Evolutionary conservation across 2,888 invertebrate genomes (phyloP), one percentile per base, ranked within the genome.

Genomic region (Panorpa germanica): DNA sequence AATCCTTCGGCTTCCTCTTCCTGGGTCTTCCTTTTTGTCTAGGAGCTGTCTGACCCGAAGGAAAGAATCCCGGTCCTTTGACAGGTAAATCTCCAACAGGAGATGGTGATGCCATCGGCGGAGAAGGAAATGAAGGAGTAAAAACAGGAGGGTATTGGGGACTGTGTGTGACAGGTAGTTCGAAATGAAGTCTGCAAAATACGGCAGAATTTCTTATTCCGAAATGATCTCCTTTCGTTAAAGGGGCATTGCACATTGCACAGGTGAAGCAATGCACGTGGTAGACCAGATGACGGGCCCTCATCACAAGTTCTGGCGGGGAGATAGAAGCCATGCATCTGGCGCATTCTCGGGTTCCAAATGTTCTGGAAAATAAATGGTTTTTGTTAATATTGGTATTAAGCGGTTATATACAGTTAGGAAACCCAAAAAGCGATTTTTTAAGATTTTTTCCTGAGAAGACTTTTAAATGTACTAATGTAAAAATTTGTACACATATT

Each of bases 221-320:
- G 59, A 90, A 95, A 45, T 86, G 85, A 51, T 95, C 93, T 23
- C 95, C 95, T 49, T 90, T 86, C 34, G 77, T 81, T 35, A 95
- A 64, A 4, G 80, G 75, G 19, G 77, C 67, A 50, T 73, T 75
- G 61, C 93, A 93, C 29, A 80, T 70, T 24, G 78, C 76, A 53
- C 93, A 93, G 26, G 82, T 80, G 62, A 95, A 95, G 58, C 93
- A 95, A 48, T 78, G 76, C 35, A 91, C 76, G 61, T 95, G 93
- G 62, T 85, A 95, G 42, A 91, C 86, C 45, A 81, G 65, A 45
- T 90, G 88, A 29, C 85, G 65, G 7, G 88, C 91, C 31, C 88
- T 64, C 91, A 95, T 91, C 52, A 95, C 91, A 52, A 93, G 59
- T 58, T 93, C 91, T 28, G 85, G 78, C 20, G 88, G 74, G 18